Percentiles rank a stretch among this genome's conserved stretches.
Conservation (phyloP, 92 coral and sea anemone genomes). For the Umimayanthus chanpuru region DNA sequence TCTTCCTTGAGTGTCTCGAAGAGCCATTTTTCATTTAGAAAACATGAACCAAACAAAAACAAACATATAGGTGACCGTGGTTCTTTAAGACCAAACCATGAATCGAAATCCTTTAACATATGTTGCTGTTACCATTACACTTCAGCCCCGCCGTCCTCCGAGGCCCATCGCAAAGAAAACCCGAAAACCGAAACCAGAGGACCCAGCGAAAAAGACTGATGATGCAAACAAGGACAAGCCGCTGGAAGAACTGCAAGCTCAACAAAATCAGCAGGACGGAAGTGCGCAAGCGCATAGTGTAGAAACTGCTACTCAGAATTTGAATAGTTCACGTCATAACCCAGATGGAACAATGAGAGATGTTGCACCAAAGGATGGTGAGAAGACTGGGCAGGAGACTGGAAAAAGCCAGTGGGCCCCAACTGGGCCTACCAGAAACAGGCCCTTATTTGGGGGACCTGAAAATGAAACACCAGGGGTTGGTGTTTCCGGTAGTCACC, state of each 20-base stretch:
- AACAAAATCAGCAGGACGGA: neutral
- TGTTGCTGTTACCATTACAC: neutral
- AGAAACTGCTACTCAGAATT: neutral
- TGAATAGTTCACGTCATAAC: neutral
- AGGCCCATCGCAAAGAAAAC: constrained; percentile 53
- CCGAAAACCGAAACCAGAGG: constrained; percentile 15
- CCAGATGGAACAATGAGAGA: neutral
- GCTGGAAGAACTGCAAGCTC: constrained; percentile 40
- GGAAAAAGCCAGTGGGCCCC: constrained; percentile 18
- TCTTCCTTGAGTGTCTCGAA: too few species aligned
- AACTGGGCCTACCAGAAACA: constrained; percentile 17
- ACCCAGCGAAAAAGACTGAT: constrained; percentile 5
- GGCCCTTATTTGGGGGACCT: constrained; percentile 17
- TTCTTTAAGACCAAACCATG: too few species aligned
- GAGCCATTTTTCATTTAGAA: too few species aligned
- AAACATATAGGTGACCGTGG: too few species aligned
- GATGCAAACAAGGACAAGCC: constrained; percentile 18
- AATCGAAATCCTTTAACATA: too few species aligned
- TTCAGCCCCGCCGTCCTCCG: constrained; percentile 64
- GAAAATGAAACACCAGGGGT: neutral
- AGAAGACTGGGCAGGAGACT: neutral
- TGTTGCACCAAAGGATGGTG: neutral
- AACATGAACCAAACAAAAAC: too few species aligned
- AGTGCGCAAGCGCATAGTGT: neutral
- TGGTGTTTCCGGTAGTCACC: neutral